phyloP scores from a whole-genome alignment of 2,797 vertebrate species.

The Alcedo quadribrachys region DNA sequence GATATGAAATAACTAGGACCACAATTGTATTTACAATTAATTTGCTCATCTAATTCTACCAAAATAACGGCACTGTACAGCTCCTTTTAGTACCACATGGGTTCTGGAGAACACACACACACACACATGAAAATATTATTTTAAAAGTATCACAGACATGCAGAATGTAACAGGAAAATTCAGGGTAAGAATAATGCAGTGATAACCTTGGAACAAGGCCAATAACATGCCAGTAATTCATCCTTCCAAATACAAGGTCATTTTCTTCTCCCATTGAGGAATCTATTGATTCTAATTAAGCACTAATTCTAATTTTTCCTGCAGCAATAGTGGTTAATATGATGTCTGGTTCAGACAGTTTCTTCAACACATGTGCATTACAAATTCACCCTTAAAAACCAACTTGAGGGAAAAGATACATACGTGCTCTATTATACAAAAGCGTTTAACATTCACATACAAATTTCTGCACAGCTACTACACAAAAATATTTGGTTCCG shows the following conservation, averaged over 20 bases:
- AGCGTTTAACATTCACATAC: accelerated
- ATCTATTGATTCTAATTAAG: conserved; percentile 66
- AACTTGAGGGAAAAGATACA: background rate
- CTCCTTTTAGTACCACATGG: background rate
- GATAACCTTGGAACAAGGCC: background rate
- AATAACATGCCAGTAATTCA: background rate
- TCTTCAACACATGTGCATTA: background rate
- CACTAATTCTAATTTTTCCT: conserved; percentile 25
- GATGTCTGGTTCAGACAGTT: background rate
- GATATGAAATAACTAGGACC: background rate
- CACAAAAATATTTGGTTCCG: background rate
- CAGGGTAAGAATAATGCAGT: background rate
- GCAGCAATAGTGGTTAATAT: conserved; percentile 4
- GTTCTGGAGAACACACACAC: background rate
- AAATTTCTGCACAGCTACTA: background rate
- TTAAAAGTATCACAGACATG: background rate
- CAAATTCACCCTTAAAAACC: background rate
- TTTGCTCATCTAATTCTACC: background rate
- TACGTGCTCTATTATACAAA: background rate
- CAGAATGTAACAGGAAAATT: background rate
- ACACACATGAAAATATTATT: background rate
- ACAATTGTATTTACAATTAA: background rate
- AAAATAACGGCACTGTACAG: background rate
- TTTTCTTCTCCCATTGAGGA: conserved; percentile 7
- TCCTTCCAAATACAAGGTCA: conserved; percentile 46